Conservation (phyloP, 2,888 invertebrate species). For the Megastigmus dorsalis region DNA sequence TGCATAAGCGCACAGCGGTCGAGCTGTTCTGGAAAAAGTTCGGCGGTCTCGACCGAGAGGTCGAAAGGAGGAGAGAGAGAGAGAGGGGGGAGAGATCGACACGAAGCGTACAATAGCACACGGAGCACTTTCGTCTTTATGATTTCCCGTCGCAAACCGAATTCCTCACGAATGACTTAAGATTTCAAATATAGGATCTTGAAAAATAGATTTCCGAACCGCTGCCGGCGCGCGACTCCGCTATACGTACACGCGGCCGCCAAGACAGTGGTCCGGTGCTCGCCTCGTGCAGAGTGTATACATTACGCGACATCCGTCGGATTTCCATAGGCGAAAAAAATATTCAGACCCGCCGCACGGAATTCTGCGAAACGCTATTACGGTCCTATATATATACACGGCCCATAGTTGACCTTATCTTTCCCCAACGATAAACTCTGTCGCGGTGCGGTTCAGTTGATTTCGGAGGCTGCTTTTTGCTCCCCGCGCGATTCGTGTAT, state of each 20-base stretch:
- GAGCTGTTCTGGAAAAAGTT: too few relatives aligned
- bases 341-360: too few relatives aligned
- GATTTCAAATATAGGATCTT: conserved; percentile 10
- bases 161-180: conserved; percentile 1
- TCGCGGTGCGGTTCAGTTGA: background rate
- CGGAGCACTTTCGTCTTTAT: too few relatives aligned
- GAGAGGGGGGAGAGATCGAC: too few relatives aligned
- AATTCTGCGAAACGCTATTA: background rate
- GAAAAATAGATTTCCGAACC: conserved; percentile 31
- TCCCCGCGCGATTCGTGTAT: background rate
- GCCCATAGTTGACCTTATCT: background rate
- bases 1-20: too few relatives aligned
- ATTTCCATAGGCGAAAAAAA: background rate
- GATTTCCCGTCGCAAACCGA: background rate
- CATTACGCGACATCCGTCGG: background rate
- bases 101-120: too few relatives aligned
- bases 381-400: too few relatives aligned
- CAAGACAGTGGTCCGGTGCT: too few relatives aligned
- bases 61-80: too few relatives aligned
- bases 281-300: too few relatives aligned
- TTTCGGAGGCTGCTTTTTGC: background rate
- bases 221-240: background rate
- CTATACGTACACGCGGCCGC: background rate
- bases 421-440: conserved; percentile 5
- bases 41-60: too few relatives aligned